Evolutionary conservation across 2,888 invertebrate species (phyloP).

Genomic region (Agriopis marginaria): DNA sequence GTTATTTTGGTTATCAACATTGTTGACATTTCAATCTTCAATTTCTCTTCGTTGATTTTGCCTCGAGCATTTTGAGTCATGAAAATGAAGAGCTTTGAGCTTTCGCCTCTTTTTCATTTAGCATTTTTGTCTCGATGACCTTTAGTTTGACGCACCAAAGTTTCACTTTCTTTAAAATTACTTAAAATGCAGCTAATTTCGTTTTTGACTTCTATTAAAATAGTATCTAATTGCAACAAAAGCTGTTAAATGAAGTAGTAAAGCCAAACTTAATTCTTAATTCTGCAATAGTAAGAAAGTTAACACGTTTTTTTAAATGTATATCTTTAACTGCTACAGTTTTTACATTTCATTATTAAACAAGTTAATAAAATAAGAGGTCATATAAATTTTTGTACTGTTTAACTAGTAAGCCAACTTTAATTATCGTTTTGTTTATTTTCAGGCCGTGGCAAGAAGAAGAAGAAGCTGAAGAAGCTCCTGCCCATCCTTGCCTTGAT

Average conservation of each 20-base stretch:
- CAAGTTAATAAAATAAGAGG: no score
- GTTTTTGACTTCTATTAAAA: slow-evolving; percentile 33
- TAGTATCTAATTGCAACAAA: slow-evolving; percentile 27
- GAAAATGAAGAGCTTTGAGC: slow-evolving; percentile 32
- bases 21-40: slow-evolving; percentile 29
- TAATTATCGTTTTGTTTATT: slow-evolving; percentile 16
- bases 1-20: slow-evolving; percentile 12
- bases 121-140: slow-evolving; percentile 42
- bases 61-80: slow-evolving; percentile 36
- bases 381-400: no score
- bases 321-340: no score
- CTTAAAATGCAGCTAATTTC: slow-evolving; percentile 38
- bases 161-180: slow-evolving; percentile 43
- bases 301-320: background rate
- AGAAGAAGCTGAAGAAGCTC: slow-evolving; percentile 93
- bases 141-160: slow-evolving; percentile 32
- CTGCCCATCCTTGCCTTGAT: slow-evolving; percentile 91
- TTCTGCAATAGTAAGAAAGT: slow-evolving; percentile 1
- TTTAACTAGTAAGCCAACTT: background rate
- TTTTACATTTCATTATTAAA: no score
- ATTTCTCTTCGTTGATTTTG: slow-evolving; percentile 20
- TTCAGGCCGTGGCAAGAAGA: slow-evolving; percentile 91
- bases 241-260: slow-evolving; percentile 20
- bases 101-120: slow-evolving; percentile 41
- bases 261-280: slow-evolving; percentile 13